These are phyloP conservation scores for Drosophila truncata DNA, from an alignment of 1,140 invertebrate species.

Conservation along the genomic window DNA sequence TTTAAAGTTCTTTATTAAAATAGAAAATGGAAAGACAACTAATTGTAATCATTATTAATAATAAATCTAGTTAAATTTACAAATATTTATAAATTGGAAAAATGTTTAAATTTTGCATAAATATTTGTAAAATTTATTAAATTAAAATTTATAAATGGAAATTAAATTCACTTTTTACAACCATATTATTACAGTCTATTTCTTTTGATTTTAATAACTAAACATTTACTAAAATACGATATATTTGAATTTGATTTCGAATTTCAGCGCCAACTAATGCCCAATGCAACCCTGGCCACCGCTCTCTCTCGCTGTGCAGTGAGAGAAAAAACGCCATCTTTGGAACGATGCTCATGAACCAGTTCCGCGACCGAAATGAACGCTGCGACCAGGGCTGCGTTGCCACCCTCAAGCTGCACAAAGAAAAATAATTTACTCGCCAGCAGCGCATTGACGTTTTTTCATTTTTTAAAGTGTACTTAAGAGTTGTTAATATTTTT, in stretches of 20 bases:
- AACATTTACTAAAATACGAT: neutral
- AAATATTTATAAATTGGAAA: neutral
- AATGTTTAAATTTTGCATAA: neutral
- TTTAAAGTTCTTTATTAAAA: neutral
- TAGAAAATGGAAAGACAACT: neutral
- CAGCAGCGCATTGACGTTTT: constrained; percentile 45
- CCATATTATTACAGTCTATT: neutral
- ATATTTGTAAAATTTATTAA: neutral
- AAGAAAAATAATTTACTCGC: constrained; percentile 58
- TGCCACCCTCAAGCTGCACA: constrained; percentile 45
- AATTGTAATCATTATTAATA: neutral
- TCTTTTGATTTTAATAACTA: neutral
- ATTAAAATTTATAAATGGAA: neutral
- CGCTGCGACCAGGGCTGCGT: constrained; percentile 46
- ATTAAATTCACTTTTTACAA: neutral
- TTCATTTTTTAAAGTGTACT: constrained; percentile 58
- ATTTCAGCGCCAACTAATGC: neutral
- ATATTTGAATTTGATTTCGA: constrained; percentile 2
- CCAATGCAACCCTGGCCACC: constrained; percentile 4
- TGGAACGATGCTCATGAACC: constrained; percentile 15
- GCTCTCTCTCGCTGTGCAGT: constrained; percentile 24
- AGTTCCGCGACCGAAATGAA: constrained; percentile 12
- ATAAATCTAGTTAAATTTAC: neutral
- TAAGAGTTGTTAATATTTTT: constrained; percentile 59
- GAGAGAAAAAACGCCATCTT: constrained; percentile 19